Evolutionary conservation across 2,113 vertebrate species (phyloP).

Genomic region (Sapayoa aenigma): DNA sequence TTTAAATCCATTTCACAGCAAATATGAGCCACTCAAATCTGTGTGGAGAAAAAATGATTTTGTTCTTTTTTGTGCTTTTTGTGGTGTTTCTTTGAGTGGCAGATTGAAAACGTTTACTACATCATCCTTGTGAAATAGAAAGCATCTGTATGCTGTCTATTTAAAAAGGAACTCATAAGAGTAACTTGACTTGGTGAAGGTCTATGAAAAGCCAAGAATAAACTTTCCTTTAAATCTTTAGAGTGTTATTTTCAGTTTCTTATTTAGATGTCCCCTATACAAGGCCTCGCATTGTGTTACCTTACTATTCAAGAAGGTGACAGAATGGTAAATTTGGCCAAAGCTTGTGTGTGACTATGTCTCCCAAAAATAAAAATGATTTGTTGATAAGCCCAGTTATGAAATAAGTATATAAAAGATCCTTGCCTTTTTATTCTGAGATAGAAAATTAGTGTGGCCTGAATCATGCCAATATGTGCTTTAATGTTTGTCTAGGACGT

Average conservation of each 20-base stretch:
- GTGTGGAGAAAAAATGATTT: neutral
- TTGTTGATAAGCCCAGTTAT: neutral
- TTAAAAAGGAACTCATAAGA: neutral
- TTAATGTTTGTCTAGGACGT: neutral
- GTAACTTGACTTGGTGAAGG: neutral
- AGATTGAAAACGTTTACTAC: neutral
- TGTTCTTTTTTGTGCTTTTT: neutral
- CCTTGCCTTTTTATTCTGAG: neutral
- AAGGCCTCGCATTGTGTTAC: neutral
- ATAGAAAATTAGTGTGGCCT: neutral
- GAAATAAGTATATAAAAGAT: neutral
- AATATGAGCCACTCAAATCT: neutral
- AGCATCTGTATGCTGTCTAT: neutral
- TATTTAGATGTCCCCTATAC: neutral
- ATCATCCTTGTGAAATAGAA: neutral
- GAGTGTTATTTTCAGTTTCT: neutral
- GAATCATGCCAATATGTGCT: neutral
- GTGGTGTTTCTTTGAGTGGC: neutral
- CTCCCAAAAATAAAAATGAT: neutral
- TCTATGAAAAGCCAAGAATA: neutral
- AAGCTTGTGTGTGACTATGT: neutral
- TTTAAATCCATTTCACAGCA: neutral
- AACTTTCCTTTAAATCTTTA: neutral
- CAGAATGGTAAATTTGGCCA: neutral
- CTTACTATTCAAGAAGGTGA: accelerated